Conservation (phyloP, 1,140 invertebrate genomes). For the Drosophila carrolli region DNA sequence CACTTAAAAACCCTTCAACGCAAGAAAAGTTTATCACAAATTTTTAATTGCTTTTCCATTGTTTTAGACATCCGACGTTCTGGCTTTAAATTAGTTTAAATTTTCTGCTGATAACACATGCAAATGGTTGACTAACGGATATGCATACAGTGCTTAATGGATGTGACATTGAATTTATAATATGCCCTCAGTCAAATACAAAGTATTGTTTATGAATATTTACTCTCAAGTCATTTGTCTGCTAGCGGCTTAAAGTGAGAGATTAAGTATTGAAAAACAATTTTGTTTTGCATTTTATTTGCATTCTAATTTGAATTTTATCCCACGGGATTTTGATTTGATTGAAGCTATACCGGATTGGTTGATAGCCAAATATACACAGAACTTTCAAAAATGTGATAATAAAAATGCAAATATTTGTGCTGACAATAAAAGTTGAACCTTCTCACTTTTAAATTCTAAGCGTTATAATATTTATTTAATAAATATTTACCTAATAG, state of each 20-base stretch:
- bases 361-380: not conserved
- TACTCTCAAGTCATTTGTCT: slow-evolving; percentile 26
- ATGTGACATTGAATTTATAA: slow-evolving; percentile 44
- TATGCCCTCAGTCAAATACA: not conserved
- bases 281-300: slow-evolving; percentile 36
- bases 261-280: slow-evolving; percentile 2
- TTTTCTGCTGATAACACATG: slow-evolving; percentile 39
- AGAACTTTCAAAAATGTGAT: slow-evolving; percentile 4
- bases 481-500: slow-evolving; percentile 7
- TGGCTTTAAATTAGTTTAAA: slow-evolving; percentile 49
- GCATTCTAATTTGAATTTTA: slow-evolving; percentile 31
- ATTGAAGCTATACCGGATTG: slow-evolving; percentile 28
- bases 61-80: slow-evolving; percentile 39
- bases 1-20: slow-evolving; percentile 11
- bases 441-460: slow-evolving; percentile 2
- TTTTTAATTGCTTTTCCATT: slow-evolving; percentile 76
- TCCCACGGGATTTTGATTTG: slow-evolving; percentile 6
- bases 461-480: slow-evolving; percentile 1
- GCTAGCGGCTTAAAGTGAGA: not conserved
- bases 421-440: not conserved
- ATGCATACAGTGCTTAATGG: slow-evolving; percentile 28
- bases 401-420: slow-evolving; percentile 21
- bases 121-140: slow-evolving; percentile 28
- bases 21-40: slow-evolving; percentile 50
- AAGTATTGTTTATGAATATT: slow-evolving; percentile 15